Evolutionary conservation across 2,888 invertebrate species (phyloP).

Genomic region (Meteorus colon): DNA sequence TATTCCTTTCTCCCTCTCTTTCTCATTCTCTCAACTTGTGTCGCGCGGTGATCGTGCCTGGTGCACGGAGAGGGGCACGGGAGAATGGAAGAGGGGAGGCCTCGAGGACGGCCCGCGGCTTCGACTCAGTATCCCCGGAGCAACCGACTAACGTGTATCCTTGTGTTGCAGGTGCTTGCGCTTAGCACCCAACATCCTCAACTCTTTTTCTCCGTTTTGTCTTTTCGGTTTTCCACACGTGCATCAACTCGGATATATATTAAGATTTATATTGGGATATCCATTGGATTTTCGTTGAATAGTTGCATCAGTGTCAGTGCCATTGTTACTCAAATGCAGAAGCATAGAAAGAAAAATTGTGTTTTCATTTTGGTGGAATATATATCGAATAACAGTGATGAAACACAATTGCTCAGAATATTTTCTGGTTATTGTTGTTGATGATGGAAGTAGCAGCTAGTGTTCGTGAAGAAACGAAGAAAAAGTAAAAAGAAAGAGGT

Average conservation of each 20-base stretch:
- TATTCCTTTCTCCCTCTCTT: slow-evolving; percentile 33
- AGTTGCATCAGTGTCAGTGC: background rate
- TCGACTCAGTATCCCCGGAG: slow-evolving; percentile 73
- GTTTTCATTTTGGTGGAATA: background rate
- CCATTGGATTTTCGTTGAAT: background rate
- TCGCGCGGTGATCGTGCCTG: slow-evolving; percentile 41
- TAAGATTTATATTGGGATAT: background rate
- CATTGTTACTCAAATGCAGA: background rate
- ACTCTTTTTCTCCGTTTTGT: slow-evolving; percentile 12
- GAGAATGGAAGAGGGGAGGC: slow-evolving; percentile 65
- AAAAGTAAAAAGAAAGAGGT: background rate
- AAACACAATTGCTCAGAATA: background rate
- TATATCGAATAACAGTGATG: slow-evolving; percentile 1
- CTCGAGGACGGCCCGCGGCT: slow-evolving; percentile 73
- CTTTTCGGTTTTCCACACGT: slow-evolving; percentile 39
- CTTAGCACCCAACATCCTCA: background rate
- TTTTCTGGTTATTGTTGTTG: background rate
- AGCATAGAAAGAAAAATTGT: background rate
- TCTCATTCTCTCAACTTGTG: slow-evolving; percentile 43
- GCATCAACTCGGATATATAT: background rate
- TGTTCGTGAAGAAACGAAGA: background rate
- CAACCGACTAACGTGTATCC: slow-evolving; percentile 74
- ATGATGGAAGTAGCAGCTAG: background rate
- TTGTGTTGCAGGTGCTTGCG: slow-evolving; percentile 50
- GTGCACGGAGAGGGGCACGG: slow-evolving; percentile 37